A percentile compares a stretch with the other conserved stretches of the same genome.
phyloP scores from a whole-genome alignment of 2,888 invertebrate species.

The Acrobasis suavella region DNA sequence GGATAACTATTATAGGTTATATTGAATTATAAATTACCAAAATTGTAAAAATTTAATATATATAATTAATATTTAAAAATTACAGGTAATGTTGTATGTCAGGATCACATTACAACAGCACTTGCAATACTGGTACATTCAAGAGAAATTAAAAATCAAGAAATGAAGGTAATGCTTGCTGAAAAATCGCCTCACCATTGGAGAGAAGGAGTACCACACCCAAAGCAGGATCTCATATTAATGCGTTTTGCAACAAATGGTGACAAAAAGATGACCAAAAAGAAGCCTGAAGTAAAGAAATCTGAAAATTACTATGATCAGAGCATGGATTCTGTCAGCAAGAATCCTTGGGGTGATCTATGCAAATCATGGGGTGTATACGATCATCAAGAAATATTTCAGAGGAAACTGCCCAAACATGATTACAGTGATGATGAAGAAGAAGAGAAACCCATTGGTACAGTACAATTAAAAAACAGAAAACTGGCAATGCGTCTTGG shows the following conservation, averaged over 20 bases:
- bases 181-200: slow-evolving; percentile 86
- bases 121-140: slow-evolving; percentile 83
- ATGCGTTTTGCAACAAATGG: slow-evolving; percentile 89
- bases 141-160: slow-evolving; percentile 68
- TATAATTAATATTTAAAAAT: slow-evolving; percentile 26
- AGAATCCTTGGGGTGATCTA: slow-evolving; percentile 89
- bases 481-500: slow-evolving; percentile 68
- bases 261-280: slow-evolving; percentile 86
- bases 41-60: too few relatives aligned
- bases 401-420: slow-evolving; percentile 55
- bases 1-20: too few relatives aligned
- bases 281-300: slow-evolving; percentile 51
- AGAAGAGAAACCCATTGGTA: slow-evolving; percentile 43
- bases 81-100: slow-evolving; percentile 86
- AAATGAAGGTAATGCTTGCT: slow-evolving; percentile 61
- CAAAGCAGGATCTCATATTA: slow-evolving; percentile 86
- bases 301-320: slow-evolving; percentile 50
- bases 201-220: slow-evolving; percentile 86
- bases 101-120: slow-evolving; percentile 83
- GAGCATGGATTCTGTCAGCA: slow-evolving; percentile 56
- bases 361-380: slow-evolving; percentile 87
- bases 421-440: slow-evolving; percentile 46
- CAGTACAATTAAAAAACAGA: slow-evolving; percentile 62
- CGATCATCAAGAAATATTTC: slow-evolving; percentile 82
- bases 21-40: too few relatives aligned